Base-by-base conservation (phyloP, 2,888 invertebrate species). In the Pachliopta kotzebuea region DNA sequence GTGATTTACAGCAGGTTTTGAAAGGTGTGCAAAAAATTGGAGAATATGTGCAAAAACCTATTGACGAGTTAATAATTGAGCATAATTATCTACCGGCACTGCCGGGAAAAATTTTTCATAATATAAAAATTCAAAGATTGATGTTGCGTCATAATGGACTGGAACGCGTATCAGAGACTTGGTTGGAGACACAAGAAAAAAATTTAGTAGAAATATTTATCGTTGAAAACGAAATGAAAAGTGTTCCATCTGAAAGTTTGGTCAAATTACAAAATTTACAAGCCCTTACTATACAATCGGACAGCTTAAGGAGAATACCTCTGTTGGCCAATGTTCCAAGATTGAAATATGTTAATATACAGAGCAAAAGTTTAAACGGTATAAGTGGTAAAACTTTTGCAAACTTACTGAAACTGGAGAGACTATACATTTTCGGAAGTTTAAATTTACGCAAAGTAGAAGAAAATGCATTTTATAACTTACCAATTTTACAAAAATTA, bases 1-100 rank as follows among this genome's bases (percentile, higher is more conserved):
- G 97, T 90, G 97, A 97, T 78, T 86, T 97, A 64, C 94, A 95
- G 7, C 94, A 95, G 79, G 96, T 97, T 20, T 84, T 95, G 70
- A 95, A 94, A 76, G 96, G 96, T 11, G 84, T 97, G 14, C 94
- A 95, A 73, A 93, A 94, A 53, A 92, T 96, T 45, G 94, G 94
- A 68, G 93, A 94, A 59, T 93, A 93, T 67, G 88, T 96, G 60
- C 93, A 92, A 68, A 93, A 93, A 60, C 95, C 96, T 7, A 94
- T 97, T 72, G 97, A 97, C 82, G 97, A 97, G 80, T 81, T 97
- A 61, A 97, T 97, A 70, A 92, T 97, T 72, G 97, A 97, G 87
- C 97, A 96, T 77, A 97, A 97, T 81, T 95, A 96, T 76, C 87
- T 97, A 56, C 96, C 97, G 14, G 95, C 97, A 0, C 77, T 97